Evolutionary conservation across 2,888 invertebrate genomes (phyloP).

Genomic region (Agonum fuliginosum): DNA sequence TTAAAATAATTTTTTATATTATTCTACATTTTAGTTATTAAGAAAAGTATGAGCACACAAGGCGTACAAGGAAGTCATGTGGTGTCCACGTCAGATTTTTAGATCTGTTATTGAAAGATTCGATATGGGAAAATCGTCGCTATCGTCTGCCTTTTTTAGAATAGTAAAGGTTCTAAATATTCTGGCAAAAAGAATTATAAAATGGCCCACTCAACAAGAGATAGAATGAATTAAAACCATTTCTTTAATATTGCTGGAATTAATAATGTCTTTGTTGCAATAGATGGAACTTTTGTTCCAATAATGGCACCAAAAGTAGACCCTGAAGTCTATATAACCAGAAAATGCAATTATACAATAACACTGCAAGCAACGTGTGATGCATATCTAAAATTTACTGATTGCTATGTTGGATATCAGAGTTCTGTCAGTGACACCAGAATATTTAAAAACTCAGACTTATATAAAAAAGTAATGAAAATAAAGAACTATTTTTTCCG

Average conservation of each 20-base stretch:
- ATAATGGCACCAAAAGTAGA: constrained; percentile 35
- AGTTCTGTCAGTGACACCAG: constrained; percentile 11
- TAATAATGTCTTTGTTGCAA: constrained; percentile 35
- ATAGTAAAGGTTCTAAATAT: constrained; percentile 54
- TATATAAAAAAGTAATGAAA: too few species aligned
- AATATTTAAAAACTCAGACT: too few species aligned
- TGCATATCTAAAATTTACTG: neutral
- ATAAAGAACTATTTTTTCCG: too few species aligned
- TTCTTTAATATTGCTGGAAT: neutral
- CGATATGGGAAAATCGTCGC: constrained; percentile 58
- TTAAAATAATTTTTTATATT: too few species aligned
- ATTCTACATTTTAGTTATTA: too few species aligned
- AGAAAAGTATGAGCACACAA: too few species aligned
- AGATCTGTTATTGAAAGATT: constrained; percentile 56
- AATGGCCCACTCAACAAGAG: constrained; percentile 58
- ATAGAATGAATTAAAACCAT: neutral
- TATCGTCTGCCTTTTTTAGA: constrained; percentile 56
- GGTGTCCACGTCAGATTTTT: too few species aligned
- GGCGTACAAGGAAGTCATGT: too few species aligned
- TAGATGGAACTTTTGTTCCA: constrained; percentile 27
- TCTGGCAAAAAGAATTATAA: constrained; percentile 60
- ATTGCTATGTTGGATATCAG: constrained; percentile 31
- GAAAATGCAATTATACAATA: constrained; percentile 33
- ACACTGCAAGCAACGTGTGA: constrained; percentile 34
- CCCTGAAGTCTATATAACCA: constrained; percentile 12